A percentile compares a stretch with the other conserved stretches of the same genome.
Evolutionary conservation across 2,888 invertebrate species (phyloP).

Genomic region (Cyclophora punctaria): DNA sequence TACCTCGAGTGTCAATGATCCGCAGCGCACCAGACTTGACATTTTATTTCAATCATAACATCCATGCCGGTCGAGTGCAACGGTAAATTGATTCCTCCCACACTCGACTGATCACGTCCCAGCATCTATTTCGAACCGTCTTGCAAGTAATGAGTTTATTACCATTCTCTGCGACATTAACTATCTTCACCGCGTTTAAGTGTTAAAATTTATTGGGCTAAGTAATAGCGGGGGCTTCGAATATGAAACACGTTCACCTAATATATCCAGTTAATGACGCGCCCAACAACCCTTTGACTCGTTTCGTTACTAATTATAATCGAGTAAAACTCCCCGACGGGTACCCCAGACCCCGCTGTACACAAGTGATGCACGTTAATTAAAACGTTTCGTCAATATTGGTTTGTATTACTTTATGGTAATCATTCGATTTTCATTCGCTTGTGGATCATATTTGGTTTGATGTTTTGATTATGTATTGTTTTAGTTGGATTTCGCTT

Average conservation of each 20-base stretch:
- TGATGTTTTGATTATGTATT: background rate
- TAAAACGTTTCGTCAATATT: constrained; percentile 41
- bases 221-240: constrained; percentile 9
- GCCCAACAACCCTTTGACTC: constrained; percentile 31
- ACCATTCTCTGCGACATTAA: constrained; percentile 8
- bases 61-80: too few species aligned
- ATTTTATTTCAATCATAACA: too few species aligned
- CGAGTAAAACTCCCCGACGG: constrained; percentile 31
- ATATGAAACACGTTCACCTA: constrained; percentile 39
- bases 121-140: constrained; percentile 2
- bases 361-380: constrained; percentile 37
- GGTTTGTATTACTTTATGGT: constrained; percentile 15
- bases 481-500: background rate
- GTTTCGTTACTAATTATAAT: constrained; percentile 45
- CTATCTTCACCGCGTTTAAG: constrained; percentile 9
- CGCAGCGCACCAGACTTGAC: too few species aligned
- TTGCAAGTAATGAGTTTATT: constrained; percentile 12
- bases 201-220: constrained; percentile 16
- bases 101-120: constrained; percentile 2
- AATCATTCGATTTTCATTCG: constrained; percentile 10
- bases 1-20: too few species aligned
- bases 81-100: background rate
- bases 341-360: background rate
- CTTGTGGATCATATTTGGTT: background rate
- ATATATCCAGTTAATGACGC: constrained; percentile 43